Percentiles rank a stretch among this genome's conserved stretches.
These are phyloP conservation scores for Sylvilagus floridanus DNA, from an alignment of 2,797 vertebrate genomes.

Conservation along the genomic window DNA sequence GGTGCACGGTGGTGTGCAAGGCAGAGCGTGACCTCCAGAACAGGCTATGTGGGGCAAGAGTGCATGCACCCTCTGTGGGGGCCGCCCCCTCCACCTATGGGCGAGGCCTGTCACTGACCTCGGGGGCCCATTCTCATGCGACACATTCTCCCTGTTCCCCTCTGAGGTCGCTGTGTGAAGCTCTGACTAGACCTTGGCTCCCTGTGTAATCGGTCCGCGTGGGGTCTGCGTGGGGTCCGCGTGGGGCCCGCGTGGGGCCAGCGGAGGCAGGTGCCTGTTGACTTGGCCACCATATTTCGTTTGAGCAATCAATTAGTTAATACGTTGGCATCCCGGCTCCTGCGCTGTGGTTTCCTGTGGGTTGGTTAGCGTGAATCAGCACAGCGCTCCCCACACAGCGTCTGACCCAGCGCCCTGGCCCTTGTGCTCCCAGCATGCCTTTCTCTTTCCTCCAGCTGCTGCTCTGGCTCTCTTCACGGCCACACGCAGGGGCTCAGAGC, in stretches of 20 bases:
- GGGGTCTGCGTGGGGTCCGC: neutral
- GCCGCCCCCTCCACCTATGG: neutral
- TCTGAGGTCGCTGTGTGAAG: neutral
- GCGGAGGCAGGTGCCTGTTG: neutral
- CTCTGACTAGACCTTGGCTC: neutral
- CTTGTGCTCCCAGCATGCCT: neutral
- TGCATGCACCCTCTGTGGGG: fast-evolving
- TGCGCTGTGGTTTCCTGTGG: neutral
- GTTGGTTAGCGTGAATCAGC: neutral
- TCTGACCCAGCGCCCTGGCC: neutral
- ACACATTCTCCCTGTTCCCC: neutral
- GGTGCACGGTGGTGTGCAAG: neutral
- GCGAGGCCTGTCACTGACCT: neutral
- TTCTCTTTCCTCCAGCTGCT: neutral
- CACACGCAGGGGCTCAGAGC: neutral
- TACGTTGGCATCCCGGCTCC: neutral
- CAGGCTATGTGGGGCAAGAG: fast-evolving
- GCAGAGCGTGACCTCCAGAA: neutral
- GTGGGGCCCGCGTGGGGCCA: neutral
- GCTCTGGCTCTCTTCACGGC: neutral
- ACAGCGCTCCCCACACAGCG: neutral
- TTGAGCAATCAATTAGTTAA: neutral
- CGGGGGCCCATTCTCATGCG: neutral
- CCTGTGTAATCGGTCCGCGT: neutral
- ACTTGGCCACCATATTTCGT: neutral